phyloP scores from a whole-genome alignment of 2,888 invertebrate genomes.

The Cephus spinipes region DNA sequence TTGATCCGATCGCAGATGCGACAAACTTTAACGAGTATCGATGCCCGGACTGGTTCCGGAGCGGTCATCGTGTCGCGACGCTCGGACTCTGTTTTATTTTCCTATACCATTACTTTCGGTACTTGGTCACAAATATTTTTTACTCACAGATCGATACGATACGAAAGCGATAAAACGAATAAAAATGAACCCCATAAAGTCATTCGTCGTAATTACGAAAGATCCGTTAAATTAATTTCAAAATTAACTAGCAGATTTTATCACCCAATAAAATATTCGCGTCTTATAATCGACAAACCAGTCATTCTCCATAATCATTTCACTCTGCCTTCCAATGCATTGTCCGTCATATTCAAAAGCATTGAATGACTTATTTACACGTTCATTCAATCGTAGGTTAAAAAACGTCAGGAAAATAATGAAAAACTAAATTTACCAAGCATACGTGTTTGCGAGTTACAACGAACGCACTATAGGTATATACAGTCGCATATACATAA shows the following conservation, averaged over 20 bases:
- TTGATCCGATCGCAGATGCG: conserved; percentile 51
- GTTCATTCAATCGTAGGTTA: not conserved
- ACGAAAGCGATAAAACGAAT: not conserved
- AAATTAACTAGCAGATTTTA: not conserved
- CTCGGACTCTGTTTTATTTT: not conserved
- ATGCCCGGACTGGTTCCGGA: conserved; percentile 44
- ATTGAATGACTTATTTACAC: not conserved
- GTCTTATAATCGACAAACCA: not conserved
- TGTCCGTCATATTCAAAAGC: not conserved
- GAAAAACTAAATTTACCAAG: not conserved
- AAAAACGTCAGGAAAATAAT: not conserved
- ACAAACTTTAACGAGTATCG: conserved; percentile 59
- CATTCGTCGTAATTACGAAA: not conserved
- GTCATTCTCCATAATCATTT: not conserved
- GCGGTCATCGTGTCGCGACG: conserved; percentile 29
- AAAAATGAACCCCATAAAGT: not conserved
- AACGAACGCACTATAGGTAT: too few relatives aligned
- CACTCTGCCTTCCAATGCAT: not conserved
- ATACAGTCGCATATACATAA: too few relatives aligned
- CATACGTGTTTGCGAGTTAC: not conserved
- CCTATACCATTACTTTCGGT: not conserved
- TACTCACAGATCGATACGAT: not conserved
- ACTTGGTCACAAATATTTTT: not conserved
- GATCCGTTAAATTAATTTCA: not conserved
- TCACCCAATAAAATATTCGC: not conserved